phyloP scores from a whole-genome alignment of 2,888 invertebrate species.

The Ischnus inquisitorius region DNA sequence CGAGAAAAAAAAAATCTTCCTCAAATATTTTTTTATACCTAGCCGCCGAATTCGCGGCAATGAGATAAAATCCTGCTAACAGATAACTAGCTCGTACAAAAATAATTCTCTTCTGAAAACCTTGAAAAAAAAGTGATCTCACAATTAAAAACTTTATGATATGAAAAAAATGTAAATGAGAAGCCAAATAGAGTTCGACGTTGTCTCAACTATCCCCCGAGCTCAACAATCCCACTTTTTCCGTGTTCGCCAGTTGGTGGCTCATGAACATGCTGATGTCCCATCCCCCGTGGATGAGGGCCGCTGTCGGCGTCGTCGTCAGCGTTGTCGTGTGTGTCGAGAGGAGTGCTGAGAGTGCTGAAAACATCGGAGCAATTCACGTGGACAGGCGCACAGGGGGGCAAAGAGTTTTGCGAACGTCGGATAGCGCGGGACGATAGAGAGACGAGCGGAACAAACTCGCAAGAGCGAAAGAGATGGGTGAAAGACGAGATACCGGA shows the following conservation, averaged over 20 bases:
- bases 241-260: constrained; percentile 6
- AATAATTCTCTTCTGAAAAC: not conserved
- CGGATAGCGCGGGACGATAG: constrained; percentile 35
- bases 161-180: not conserved
- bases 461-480: constrained; percentile 5
- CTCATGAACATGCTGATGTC: constrained; percentile 1
- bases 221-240: constrained; percentile 9
- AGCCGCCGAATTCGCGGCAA: not conserved
- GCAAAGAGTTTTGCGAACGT: constrained; percentile 43
- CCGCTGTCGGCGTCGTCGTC: constrained; percentile 39
- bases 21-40: too few relatives aligned
- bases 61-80: not conserved
- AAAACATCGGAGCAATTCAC: constrained; percentile 68
- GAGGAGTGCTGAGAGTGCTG: constrained; percentile 75
- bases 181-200: not conserved
- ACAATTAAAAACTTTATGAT: not conserved
- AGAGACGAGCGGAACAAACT: constrained; percentile 18
- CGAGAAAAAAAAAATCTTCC: too few relatives aligned
- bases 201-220: not conserved
- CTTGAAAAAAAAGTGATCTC: not conserved
- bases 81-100: not conserved
- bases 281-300: constrained; percentile 8
- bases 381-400: constrained; percentile 12
- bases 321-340: constrained; percentile 43
- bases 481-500: constrained; percentile 7